Evolutionary conservation across 1,140 invertebrate species (phyloP).

Genomic region (Apocrypta bakeri): DNA sequence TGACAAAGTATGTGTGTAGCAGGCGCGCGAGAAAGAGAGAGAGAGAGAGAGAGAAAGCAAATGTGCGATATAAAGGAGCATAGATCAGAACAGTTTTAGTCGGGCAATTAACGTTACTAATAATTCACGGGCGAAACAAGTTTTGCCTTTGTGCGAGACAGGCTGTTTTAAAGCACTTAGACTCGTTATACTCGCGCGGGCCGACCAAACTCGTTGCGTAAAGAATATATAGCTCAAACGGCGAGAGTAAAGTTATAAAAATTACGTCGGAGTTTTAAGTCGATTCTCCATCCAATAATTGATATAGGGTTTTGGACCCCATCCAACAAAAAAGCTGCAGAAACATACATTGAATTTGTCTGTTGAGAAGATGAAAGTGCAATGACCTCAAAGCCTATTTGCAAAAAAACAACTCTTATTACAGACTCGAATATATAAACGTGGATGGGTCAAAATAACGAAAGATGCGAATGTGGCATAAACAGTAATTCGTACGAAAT

Average conservation of each 20-base stretch:
- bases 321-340: neutral
- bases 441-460: too few species aligned
- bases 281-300: neutral
- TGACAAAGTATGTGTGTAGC: neutral
- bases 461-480: too few species aligned
- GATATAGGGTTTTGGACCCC: neutral
- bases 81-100: slow-evolving; percentile 9
- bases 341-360: too few species aligned
- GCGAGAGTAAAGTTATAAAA: neutral
- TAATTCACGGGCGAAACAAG: slow-evolving; percentile 30
- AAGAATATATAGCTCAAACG: neutral
- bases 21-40: too few species aligned
- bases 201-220: neutral
- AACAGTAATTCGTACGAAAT: too few species aligned
- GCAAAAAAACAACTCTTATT: too few species aligned
- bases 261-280: neutral
- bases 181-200: neutral
- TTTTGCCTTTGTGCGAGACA: slow-evolving; percentile 26
- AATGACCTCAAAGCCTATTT: too few species aligned
- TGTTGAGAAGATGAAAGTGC: neutral
- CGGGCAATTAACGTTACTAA: neutral
- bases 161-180: neutral
- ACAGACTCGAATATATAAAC: too few species aligned
- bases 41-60: too few species aligned
- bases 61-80: neutral